Evolutionary conservation across 1,140 invertebrate species (phyloP), one percentile per base, ranked within the genome.

Genomic region (Diachasma alloeum): DNA sequence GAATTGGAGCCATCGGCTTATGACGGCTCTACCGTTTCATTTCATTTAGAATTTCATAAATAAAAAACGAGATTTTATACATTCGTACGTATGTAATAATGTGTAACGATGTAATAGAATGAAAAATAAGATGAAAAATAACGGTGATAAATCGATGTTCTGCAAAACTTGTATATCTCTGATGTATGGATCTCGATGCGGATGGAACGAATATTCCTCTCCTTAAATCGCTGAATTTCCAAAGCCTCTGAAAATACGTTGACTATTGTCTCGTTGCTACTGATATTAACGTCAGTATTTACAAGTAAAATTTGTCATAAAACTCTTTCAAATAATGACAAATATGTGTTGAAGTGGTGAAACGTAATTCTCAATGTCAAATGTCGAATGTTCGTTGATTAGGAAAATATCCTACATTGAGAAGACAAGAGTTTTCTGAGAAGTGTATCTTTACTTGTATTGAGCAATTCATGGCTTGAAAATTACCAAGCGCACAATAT

Each of bases 21-120:
- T 11, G 15, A 26, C 24, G 13, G 19, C 26, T 66, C 26, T 66
- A 13, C 10, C 66, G 66, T 36, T 37, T 37, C 26, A 39, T 39
- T 68, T 68, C 66, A 11, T 1, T 63, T 63, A 53, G 31, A 44
- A 69, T 26, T 69, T 75, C 66, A 26, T 24, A 69, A 71, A 17
- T 75, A 72, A 76, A 76, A 74, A 76, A 74, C 46, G 53, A 76
- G 78, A 72, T 79, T 79, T 79, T 79, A 79, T 79, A 79, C 78
- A 79, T 79, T 79, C 78, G 78, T 79, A 79, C 75, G 74, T 75
- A 78, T 68, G 69, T 79, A 76, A 76, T 79, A 76, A 59, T 74
- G 75, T 79, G 75, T 79, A 79, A 76, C 78, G 73, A 74, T 79
- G 74, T 79, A 71, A 74, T 76, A 76, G 75, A 37, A 72, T 72